Evolutionary conservation across 2,888 invertebrate genomes (phyloP).

Genomic region (Drosophila gaucha): DNA sequence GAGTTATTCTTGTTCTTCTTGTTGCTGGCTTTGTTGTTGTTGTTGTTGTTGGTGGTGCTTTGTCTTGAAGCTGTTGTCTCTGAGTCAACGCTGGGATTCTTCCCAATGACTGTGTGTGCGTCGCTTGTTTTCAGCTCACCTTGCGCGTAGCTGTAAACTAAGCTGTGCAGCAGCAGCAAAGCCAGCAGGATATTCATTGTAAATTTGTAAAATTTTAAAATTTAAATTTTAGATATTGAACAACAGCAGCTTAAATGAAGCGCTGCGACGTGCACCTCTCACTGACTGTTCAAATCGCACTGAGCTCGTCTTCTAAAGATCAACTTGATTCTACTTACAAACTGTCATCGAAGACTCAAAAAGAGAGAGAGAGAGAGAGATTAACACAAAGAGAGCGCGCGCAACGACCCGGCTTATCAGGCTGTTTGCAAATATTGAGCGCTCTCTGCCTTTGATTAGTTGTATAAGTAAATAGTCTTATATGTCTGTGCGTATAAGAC

Average conservation of each 20-base stretch:
- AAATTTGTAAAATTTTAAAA: neutral
- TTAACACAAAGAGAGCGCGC: neutral
- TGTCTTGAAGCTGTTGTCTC: slow-evolving; percentile 9
- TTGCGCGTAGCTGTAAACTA: slow-evolving; percentile 30
- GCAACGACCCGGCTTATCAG: too few relatives aligned
- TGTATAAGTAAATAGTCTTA: slow-evolving; percentile 10
- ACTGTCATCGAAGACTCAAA: neutral
- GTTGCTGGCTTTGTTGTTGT: slow-evolving; percentile 16
- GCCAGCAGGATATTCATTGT: slow-evolving; percentile 39
- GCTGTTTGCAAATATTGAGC: too few relatives aligned
- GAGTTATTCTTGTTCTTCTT: slow-evolving; percentile 12
- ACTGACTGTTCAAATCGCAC: slow-evolving; percentile 45
- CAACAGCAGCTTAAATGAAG: slow-evolving; percentile 1
- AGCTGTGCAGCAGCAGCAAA: slow-evolving; percentile 27
- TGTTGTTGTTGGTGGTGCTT: slow-evolving; percentile 9
- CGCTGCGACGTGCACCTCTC: slow-evolving; percentile 14
- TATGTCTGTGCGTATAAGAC: slow-evolving; percentile 2
- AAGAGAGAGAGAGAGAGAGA: slow-evolving; percentile 6
- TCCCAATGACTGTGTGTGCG: neutral
- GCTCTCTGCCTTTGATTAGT: too few relatives aligned
- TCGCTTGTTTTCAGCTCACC: slow-evolving; percentile 31
- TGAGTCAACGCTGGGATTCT: slow-evolving; percentile 8
- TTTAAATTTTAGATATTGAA: neutral
- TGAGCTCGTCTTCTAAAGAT: slow-evolving; percentile 48
- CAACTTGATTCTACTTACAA: slow-evolving; percentile 13